Evolutionary conservation across 2,113 vertebrate species (phyloP).

Genomic region (Forbesichthys agassizii): DNA sequence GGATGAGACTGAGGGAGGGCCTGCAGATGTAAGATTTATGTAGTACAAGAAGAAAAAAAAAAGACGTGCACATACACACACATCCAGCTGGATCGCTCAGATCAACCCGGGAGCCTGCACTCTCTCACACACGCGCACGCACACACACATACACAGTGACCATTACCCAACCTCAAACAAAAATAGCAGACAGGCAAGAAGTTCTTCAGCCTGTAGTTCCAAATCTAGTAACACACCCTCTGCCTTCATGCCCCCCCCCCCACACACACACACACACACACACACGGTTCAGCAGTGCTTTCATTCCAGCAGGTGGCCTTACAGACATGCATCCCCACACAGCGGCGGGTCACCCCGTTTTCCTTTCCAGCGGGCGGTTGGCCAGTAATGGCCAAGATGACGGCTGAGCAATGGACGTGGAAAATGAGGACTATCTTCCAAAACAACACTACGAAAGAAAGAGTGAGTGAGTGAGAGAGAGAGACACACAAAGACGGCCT

Average conservation of each 20-base stretch:
- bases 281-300: slow-evolving; percentile 42
- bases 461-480: slow-evolving; percentile 14
- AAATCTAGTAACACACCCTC: not conserved
- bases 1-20: slow-evolving; percentile 33
- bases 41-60: slow-evolving; percentile 26
- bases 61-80: slow-evolving; percentile 6
- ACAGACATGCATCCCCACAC: slow-evolving; percentile 28
- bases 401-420: slow-evolving; percentile 43
- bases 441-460: slow-evolving; percentile 45
- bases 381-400: slow-evolving; percentile 53
- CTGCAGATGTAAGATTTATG: slow-evolving; percentile 42
- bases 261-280: not conserved
- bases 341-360: slow-evolving; percentile 49
- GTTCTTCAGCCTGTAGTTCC: not conserved
- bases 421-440: slow-evolving; percentile 53
- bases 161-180: not conserved
- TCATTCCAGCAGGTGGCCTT: slow-evolving; percentile 61
- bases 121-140: not conserved
- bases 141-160: not conserved
- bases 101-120: not conserved
- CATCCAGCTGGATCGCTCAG: not conserved
- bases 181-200: not conserved
- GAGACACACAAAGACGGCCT: slow-evolving; percentile 33
- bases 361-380: slow-evolving; percentile 61
- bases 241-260: slow-evolving; percentile 6